Evolutionary conservation across 2,888 invertebrate species (phyloP).

Genomic region (Diarsia mendica): DNA sequence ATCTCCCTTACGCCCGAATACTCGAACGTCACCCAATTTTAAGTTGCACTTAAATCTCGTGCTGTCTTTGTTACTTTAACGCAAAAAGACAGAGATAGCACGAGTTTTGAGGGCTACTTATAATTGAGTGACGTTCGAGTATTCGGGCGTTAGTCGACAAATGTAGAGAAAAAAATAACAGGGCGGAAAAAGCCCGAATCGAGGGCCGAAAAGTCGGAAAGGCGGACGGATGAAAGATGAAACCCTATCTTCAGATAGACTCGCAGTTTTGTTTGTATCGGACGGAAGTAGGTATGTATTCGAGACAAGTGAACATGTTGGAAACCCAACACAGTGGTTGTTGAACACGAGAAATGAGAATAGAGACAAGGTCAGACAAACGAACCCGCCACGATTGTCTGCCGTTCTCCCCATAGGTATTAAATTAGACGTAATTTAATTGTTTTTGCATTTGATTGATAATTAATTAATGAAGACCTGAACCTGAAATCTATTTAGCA

Average conservation of each 20-base stretch:
- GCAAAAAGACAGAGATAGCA: too few species aligned
- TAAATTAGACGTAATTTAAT: slow-evolving; percentile 33
- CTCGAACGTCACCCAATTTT: too few species aligned
- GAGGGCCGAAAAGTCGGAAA: background rate
- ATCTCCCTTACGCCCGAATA: too few species aligned
- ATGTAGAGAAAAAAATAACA: background rate
- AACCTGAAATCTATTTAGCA: background rate
- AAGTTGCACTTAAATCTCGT: too few species aligned
- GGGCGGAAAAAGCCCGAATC: background rate
- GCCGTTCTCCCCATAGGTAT: slow-evolving; percentile 31
- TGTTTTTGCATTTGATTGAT: slow-evolving; percentile 15
- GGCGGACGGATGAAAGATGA: background rate
- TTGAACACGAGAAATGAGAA: slow-evolving; percentile 59
- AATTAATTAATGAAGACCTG: slow-evolving; percentile 20
- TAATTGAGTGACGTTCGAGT: too few species aligned
- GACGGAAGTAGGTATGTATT: slow-evolving; percentile 40
- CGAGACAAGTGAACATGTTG: slow-evolving; percentile 33
- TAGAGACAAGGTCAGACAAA: slow-evolving; percentile 60
- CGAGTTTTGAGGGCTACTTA: too few species aligned
- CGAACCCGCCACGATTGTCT: slow-evolving; percentile 40
- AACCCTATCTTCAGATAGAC: slow-evolving; percentile 6
- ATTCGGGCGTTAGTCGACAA: too few species aligned
- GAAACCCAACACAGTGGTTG: slow-evolving; percentile 42
- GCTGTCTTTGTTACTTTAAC: too few species aligned
- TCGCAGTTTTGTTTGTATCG: slow-evolving; percentile 4